Evolutionary conservation across 2,888 invertebrate genomes (phyloP).

Genomic region (Taphrorychus bicolor): DNA sequence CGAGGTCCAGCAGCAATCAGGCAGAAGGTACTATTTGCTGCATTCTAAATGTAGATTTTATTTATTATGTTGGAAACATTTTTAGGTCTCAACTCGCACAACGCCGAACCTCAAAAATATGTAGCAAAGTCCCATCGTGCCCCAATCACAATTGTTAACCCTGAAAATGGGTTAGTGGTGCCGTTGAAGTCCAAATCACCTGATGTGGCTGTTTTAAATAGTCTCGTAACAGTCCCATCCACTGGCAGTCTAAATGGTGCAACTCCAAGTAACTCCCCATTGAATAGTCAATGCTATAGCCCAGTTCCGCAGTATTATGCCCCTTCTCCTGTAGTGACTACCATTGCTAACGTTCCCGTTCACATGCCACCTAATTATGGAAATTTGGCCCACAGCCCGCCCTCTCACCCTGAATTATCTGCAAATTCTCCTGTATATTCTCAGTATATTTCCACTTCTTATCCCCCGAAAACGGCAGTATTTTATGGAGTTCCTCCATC

Average conservation of each 20-base stretch:
- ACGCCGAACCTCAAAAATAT: not conserved
- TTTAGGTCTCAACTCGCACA: too few species aligned
- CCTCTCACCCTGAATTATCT: not conserved
- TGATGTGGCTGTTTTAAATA: not conserved
- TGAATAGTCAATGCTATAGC: slow-evolving; percentile 14
- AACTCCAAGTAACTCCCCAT: slow-evolving; percentile 11
- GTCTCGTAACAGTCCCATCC: not conserved
- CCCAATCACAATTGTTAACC: slow-evolving; percentile 25
- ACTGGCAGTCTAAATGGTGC: not conserved
- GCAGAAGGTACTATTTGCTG: too few species aligned
- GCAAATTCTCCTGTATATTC: not conserved
- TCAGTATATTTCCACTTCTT: slow-evolving; percentile 16
- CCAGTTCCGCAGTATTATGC: slow-evolving; percentile 27
- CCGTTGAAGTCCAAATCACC: too few species aligned
- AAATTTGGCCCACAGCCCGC: not conserved
- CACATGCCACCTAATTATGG: slow-evolving; percentile 12
- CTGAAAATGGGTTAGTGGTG: slow-evolving; percentile 25
- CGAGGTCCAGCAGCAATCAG: not conserved
- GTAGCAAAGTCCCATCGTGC: not conserved
- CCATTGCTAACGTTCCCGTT: slow-evolving; percentile 19
- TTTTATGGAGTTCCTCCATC: slow-evolving; percentile 34
- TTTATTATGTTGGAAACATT: too few species aligned
- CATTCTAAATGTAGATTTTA: too few species aligned
- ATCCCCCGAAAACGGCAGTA: slow-evolving; percentile 21
- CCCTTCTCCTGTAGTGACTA: slow-evolving; percentile 15